Percentiles rank a stretch among this genome's conserved stretches.
These are phyloP conservation scores for Amphilophus citrinellus DNA, from an alignment of 2,113 vertebrate genomes.

Conservation along the genomic window DNA sequence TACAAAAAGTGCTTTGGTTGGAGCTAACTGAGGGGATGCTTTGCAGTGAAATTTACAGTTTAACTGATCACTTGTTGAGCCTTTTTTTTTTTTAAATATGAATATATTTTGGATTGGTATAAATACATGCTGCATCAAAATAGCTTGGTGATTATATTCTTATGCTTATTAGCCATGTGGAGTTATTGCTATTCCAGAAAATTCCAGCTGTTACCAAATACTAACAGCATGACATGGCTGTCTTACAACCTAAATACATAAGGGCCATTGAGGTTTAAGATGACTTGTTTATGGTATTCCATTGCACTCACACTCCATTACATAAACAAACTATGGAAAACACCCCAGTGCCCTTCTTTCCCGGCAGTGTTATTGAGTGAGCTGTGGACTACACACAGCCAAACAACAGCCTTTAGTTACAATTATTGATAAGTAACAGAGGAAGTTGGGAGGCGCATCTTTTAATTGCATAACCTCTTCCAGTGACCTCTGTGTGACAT, in stretches of 20 bases:
- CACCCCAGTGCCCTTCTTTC: background rate
- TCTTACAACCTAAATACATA: background rate
- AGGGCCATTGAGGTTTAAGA: background rate
- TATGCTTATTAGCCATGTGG: background rate
- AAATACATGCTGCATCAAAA: background rate
- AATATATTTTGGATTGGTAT: background rate
- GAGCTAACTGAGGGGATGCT: background rate
- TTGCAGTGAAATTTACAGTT: background rate
- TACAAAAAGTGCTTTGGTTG: background rate
- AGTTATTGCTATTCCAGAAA: background rate
- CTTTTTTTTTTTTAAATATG: too few species aligned
- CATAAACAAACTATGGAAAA: background rate
- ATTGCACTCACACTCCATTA: background rate
- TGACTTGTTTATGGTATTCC: background rate
- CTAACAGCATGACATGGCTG: background rate
- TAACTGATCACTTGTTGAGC: too few species aligned
- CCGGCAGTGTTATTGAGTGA: background rate
- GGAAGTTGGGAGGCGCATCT: background rate
- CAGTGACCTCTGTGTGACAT: conserved; percentile 1
- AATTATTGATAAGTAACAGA: conserved; percentile 15
- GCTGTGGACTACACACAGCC: background rate
- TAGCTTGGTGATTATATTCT: background rate
- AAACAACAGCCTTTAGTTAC: conserved; percentile 12
- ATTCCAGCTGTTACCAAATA: too few species aligned
- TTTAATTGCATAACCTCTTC: conserved; percentile 27